phyloP scores from a whole-genome alignment of 2,113 vertebrate genomes.

The Ia io region DNA sequence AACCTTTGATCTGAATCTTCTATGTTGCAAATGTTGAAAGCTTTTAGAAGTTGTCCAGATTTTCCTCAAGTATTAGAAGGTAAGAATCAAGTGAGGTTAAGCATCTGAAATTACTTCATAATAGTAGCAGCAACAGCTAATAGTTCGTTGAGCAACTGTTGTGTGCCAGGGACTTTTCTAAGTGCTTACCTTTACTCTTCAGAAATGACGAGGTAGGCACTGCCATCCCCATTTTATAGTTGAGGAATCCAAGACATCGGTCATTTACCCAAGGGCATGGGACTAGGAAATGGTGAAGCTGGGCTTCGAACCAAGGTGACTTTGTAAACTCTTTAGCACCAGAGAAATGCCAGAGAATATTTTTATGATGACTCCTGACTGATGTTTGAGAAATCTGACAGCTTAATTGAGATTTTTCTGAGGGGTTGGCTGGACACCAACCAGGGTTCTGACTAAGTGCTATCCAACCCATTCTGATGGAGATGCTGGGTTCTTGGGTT shows the following conservation, averaged over 20 bases:
- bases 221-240: not conserved
- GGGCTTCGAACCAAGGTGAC: not conserved
- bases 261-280: not conserved
- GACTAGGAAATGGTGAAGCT: not conserved
- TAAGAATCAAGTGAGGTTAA: not conserved
- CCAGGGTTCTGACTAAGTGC: not conserved
- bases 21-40: not conserved
- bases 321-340: not conserved
- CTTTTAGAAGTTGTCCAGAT: not conserved
- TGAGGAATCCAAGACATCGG: not conserved
- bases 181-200: not conserved
- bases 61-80: not conserved
- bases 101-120: not conserved
- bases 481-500: not conserved
- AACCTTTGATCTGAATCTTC: not conserved
- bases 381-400: not conserved
- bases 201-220: not conserved
- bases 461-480: no score
- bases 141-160: not conserved
- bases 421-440: not conserved
- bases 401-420: not conserved
- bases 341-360: not conserved
- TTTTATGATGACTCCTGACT: not conserved
- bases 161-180: not conserved
- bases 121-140: not conserved